Conservation (phyloP, 2,113 vertebrate species). For the Campylomormyrus tamandua region DNA sequence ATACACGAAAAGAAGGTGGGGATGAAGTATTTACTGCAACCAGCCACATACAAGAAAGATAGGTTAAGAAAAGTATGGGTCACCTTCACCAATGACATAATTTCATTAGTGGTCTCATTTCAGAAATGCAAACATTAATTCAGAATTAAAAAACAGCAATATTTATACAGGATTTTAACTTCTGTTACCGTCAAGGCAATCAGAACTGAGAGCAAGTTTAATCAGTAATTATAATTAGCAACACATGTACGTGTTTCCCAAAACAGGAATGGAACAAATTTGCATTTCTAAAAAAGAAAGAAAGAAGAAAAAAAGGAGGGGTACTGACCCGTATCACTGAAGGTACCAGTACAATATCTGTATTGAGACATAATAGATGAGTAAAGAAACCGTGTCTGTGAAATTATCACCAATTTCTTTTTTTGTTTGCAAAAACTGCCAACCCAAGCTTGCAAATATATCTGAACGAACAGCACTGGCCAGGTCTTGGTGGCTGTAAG, state of each 20-base stretch:
- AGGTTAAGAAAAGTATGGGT: background rate
- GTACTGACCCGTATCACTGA: background rate
- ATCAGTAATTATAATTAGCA: background rate
- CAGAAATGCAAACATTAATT: background rate
- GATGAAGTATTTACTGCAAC: background rate
- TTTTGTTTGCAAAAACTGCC: background rate
- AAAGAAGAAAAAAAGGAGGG: background rate
- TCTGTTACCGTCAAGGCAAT: background rate
- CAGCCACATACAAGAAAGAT: background rate
- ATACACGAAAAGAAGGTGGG: background rate
- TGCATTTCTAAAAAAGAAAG: background rate
- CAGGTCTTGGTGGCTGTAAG: background rate
- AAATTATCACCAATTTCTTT: background rate
- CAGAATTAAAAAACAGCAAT: background rate
- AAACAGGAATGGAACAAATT: background rate
- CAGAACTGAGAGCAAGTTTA: background rate
- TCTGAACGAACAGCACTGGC: background rate
- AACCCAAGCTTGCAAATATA: background rate
- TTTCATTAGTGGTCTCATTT: background rate
- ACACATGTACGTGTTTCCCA: background rate
- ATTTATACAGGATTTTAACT: background rate
- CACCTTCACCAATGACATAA: background rate
- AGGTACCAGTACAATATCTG: background rate
- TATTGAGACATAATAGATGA: too few relatives aligned
- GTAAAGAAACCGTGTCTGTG: background rate